Evolutionary conservation across 2,797 vertebrate genomes (phyloP).

Genomic region (Anisognathus igniventris): DNA sequence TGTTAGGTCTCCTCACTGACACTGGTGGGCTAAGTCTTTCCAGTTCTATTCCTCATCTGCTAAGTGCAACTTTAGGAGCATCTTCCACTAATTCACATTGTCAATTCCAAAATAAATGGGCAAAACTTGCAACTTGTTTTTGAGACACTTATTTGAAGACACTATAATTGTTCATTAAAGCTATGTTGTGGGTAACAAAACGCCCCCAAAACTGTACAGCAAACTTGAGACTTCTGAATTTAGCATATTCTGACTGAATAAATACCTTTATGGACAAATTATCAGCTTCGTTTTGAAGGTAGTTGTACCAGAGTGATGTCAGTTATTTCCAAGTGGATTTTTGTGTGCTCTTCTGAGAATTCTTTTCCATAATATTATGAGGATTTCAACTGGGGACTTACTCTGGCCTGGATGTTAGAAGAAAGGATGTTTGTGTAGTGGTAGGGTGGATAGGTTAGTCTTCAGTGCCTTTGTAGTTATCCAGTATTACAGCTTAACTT

Average conservation of each 20-base stretch:
- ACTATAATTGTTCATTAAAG: background rate
- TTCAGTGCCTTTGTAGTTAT: background rate
- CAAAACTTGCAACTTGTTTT: background rate
- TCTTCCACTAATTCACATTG: fast-evolving
- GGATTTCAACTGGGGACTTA: background rate
- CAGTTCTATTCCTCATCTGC: background rate
- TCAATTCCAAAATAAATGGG: background rate
- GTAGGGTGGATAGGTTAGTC: background rate
- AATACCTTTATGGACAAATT: background rate
- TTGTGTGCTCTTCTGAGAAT: background rate
- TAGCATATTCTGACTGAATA: background rate
- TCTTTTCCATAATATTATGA: background rate
- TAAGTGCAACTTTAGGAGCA: background rate
- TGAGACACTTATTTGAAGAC: background rate
- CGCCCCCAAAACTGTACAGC: background rate
- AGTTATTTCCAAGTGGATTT: background rate
- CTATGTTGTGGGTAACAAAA: background rate
- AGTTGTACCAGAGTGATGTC: background rate
- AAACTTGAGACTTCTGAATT: background rate
- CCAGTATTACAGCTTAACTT: background rate
- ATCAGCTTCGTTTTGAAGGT: background rate
- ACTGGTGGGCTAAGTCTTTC: background rate
- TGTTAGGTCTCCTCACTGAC: background rate
- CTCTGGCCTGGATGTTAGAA: background rate
- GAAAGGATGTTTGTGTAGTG: background rate